Percentiles rank a stretch among this genome's conserved stretches.
phyloP scores from a whole-genome alignment of 2,888 invertebrate genomes.

The Microdon myrmicae region DNA sequence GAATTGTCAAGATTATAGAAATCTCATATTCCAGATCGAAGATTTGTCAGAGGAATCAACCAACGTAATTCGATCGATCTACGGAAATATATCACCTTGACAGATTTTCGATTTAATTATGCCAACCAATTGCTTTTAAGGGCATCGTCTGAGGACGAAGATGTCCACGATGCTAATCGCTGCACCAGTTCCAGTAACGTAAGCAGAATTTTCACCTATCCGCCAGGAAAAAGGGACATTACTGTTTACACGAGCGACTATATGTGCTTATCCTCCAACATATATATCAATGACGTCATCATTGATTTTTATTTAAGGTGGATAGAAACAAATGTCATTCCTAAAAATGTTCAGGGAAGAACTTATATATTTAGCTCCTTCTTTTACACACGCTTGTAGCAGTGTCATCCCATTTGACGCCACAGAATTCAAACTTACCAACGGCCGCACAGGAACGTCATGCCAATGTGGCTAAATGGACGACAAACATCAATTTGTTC shows the following conservation, averaged over 20 bases:
- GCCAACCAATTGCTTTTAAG: constrained; percentile 84
- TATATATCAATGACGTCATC: constrained; percentile 96
- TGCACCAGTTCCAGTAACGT: constrained; percentile 67
- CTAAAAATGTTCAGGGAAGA: constrained; percentile 77
- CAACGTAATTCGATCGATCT: constrained; percentile 73
- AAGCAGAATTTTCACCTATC: constrained; percentile 81
- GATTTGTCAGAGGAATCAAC: constrained; percentile 75
- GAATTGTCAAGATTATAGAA: constrained; percentile 76
- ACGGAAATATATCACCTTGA: constrained; percentile 70
- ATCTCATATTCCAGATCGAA: constrained; percentile 82
- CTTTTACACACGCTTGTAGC: constrained; percentile 93
- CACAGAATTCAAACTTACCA: constrained; percentile 75
- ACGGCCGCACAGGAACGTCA: constrained; percentile 87
- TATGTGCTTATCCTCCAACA: constrained; percentile 88
- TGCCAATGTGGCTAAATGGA: constrained; percentile 93
- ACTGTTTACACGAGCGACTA: constrained; percentile 94
- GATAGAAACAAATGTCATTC: constrained; percentile 78
- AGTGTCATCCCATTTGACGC: constrained; percentile 72
- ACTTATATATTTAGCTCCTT: constrained; percentile 96
- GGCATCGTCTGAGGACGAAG: constrained; percentile 67
- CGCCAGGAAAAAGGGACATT: constrained; percentile 87
- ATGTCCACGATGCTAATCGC: constrained; percentile 57
- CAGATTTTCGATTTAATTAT: constrained; percentile 78
- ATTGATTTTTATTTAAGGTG: constrained; percentile 97
- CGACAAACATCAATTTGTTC: constrained; percentile 95